Evolutionary conservation across 2,797 vertebrate species (phyloP).

Genomic region (Phataginus tetradactyla): DNA sequence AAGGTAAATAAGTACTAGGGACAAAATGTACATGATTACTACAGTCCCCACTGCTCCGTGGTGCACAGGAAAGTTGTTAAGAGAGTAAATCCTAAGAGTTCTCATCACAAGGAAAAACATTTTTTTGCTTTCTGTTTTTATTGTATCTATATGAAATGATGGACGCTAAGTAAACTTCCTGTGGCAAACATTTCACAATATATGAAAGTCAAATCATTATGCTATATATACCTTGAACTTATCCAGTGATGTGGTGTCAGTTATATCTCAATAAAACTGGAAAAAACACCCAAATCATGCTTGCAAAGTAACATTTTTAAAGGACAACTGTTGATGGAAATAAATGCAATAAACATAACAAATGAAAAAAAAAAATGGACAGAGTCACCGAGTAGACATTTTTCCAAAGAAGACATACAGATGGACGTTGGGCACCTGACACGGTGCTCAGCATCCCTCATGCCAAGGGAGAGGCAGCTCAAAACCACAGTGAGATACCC

Average conservation of each 20-base stretch:
- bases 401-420: background rate
- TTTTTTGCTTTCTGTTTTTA: background rate
- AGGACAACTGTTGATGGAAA: background rate
- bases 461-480: background rate
- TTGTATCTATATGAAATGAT: background rate
- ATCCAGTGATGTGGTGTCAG: background rate
- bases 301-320: background rate
- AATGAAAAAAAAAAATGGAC: background rate
- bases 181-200: background rate
- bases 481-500: no score
- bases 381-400: no score
- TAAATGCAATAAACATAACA: background rate
- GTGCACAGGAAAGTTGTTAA: background rate
- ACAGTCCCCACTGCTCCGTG: fast-evolving
- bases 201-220: no score
- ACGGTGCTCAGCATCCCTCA: no score
- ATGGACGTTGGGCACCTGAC: fast-evolving
- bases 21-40: fast-evolving
- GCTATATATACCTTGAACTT: background rate
- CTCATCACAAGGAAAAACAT: background rate
- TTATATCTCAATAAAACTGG: background rate
- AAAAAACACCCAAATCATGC: background rate
- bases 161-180: background rate
- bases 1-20: background rate
- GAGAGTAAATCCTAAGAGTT: background rate